Base-by-base conservation (phyloP, 2,888 invertebrate genomes). In the Gasteruption jaculator region DNA sequence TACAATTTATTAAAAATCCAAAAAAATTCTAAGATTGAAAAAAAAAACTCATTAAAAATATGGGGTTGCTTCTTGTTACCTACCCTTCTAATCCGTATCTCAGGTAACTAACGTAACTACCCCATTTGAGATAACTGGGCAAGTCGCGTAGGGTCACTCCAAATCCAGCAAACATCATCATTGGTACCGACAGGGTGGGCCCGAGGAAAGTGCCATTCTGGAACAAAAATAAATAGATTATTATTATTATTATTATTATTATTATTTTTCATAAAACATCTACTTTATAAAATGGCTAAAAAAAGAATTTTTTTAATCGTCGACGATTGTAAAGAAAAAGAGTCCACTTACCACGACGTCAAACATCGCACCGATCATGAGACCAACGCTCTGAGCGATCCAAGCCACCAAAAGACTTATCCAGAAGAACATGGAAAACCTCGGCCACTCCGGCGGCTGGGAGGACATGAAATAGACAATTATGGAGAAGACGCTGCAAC, bases 121-220 rank as follows among this genome's bases (percentile, higher is more conserved):
- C 86, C 94, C 94, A 95, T 62, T 85, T 81, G 4, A 96, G 74
- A 68, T 92, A 92, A 1, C 68, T 58, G 0, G 95, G 95, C 43
- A 95, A 77, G 65, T 94, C 93, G 1, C 84, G 78, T 21, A 95
- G 75, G 2, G 88, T 86, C 5, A 95, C 93, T 12, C 95, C 94
- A 71, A 95, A 95, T 0, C 95, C 95, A 38, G 93, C 91, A 68
- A 95, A 95, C 85, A 95, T 88, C 85, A 96, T 90, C 78, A 95
- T 85, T 0, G 95, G 94, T 20, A 95, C 92, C 3, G 88, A 85
- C 8, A 93, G 73, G 1, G 92, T 86, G 1, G 95, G 95, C 0
- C 93, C 95, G 53, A 94, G 73, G 74, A 95, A 96, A 4, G 95
- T 94, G 4, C 95, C 94, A 63, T 93, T 93, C 92, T 93, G 71